Percentiles rank a stretch among this genome's conserved stretches.
Conservation (phyloP, 2,797 vertebrate genomes). For the Enoplosus armatus region DNA sequence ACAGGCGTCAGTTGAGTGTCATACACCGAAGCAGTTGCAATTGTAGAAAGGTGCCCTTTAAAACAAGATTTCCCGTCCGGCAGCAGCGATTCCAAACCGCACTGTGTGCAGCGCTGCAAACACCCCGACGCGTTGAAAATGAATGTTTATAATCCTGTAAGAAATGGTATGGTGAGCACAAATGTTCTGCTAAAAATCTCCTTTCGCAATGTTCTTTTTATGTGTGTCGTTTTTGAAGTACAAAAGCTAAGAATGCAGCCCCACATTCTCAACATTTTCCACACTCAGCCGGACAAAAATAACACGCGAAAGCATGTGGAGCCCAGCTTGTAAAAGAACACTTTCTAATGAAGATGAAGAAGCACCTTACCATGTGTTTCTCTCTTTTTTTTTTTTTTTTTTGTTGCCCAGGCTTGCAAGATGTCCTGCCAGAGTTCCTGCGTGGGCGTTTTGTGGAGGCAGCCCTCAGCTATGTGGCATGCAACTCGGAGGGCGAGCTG, state of each 20-base stretch:
- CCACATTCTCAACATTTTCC: constrained; percentile 9
- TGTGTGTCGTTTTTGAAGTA: too few relatives aligned
- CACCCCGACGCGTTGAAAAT: neutral
- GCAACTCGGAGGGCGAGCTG: constrained; percentile 94
- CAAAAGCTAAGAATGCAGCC: neutral
- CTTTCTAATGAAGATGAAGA: neutral
- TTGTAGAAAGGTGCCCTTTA: neutral
- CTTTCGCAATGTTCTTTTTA: neutral
- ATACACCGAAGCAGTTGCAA: neutral
- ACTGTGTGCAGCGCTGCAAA: too few relatives aligned
- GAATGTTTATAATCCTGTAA: neutral
- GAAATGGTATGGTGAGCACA: neutral
- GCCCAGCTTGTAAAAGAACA: neutral
- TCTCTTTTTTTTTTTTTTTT: constrained; percentile 3
- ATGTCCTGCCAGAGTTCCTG: constrained; percentile 93
- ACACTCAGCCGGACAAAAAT: constrained; percentile 2
- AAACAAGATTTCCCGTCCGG: neutral
- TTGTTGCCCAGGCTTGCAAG: constrained; percentile 91
- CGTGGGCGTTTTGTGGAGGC: constrained; percentile 94
- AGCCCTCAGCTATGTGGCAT: constrained; percentile 96
- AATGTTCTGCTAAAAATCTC: neutral
- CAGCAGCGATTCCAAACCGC: neutral
- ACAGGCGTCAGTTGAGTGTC: constrained; percentile 13
- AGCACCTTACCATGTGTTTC: constrained; percentile 1
- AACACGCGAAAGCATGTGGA: neutral